phyloP scores from a whole-genome alignment of 2,113 vertebrate genomes.

The Hepsetus odoe region DNA sequence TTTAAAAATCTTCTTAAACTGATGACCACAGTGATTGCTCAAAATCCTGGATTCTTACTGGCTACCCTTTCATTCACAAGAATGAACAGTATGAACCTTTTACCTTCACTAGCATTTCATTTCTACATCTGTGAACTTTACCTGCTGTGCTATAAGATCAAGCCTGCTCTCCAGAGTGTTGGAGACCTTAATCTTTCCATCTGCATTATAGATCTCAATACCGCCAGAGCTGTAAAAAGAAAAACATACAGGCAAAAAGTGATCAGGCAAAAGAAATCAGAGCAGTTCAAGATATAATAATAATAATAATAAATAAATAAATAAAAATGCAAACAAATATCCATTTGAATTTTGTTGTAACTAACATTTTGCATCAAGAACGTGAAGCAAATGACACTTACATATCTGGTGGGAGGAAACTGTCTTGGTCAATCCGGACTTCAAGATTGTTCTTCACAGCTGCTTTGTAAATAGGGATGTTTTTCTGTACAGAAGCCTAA shows the following conservation, averaged over 20 bases:
- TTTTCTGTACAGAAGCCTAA: slow-evolving; percentile 89
- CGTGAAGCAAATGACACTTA: slow-evolving; percentile 66
- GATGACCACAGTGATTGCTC: too few species aligned
- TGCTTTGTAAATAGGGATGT: slow-evolving; percentile 86
- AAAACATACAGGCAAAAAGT: not conserved
- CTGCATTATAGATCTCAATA: slow-evolving; percentile 87
- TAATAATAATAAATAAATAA: too few species aligned
- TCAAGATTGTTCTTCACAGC: slow-evolving; percentile 87
- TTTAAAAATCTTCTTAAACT: too few species aligned
- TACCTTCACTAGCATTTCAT: not conserved
- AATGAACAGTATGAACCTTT: not conserved
- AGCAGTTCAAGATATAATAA: not conserved
- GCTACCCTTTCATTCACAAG: too few species aligned
- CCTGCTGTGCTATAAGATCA: slow-evolving; percentile 97
- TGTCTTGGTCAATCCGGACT: slow-evolving; percentile 89
- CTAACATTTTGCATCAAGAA: not conserved
- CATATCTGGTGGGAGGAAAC: slow-evolving; percentile 86
- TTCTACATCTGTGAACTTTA: slow-evolving; percentile 52
- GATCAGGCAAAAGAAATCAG: not conserved
- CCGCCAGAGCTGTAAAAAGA: slow-evolving; percentile 84
- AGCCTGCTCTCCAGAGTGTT: slow-evolving; percentile 96
- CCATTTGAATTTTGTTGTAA: not conserved
- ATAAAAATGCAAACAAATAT: not conserved
- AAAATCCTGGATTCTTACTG: not conserved
- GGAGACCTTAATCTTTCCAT: slow-evolving; percentile 94